Percentiles rank a stretch among this genome's conserved stretches.
Conservation (phyloP, 2,113 vertebrate species). For the Furnarius figulus region DNA sequence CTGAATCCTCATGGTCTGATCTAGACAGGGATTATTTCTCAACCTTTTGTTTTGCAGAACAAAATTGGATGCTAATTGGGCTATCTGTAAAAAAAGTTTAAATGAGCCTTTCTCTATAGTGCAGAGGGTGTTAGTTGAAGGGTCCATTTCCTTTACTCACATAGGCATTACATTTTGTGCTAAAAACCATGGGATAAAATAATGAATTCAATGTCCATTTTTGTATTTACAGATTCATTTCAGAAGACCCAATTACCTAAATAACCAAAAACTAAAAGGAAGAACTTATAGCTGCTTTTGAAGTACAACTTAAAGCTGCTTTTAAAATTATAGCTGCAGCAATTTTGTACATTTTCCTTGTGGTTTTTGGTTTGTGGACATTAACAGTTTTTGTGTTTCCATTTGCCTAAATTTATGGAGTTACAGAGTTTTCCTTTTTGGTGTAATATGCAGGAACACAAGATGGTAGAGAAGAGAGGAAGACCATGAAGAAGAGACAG, state of each 20-base stretch:
- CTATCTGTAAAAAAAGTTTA: background rate
- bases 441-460: background rate
- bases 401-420: background rate
- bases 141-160: background rate
- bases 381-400: background rate
- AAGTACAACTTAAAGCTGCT: background rate
- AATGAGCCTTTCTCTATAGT: background rate
- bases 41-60: background rate
- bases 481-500: background rate
- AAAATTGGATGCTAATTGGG: background rate
- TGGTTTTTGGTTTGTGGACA: background rate
- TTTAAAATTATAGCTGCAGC: background rate
- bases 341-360: background rate
- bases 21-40: background rate
- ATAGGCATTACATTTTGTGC: background rate
- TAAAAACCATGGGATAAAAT: background rate
- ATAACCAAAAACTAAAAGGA: background rate
- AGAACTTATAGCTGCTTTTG: background rate
- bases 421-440: background rate
- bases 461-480: background rate
- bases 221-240: background rate
- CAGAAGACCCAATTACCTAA: background rate
- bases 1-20: background rate
- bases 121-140: background rate
- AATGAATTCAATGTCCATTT: background rate